Conservation (phyloP, 2,113 vertebrate species). For the Megaptera novaeangliae region DNA sequence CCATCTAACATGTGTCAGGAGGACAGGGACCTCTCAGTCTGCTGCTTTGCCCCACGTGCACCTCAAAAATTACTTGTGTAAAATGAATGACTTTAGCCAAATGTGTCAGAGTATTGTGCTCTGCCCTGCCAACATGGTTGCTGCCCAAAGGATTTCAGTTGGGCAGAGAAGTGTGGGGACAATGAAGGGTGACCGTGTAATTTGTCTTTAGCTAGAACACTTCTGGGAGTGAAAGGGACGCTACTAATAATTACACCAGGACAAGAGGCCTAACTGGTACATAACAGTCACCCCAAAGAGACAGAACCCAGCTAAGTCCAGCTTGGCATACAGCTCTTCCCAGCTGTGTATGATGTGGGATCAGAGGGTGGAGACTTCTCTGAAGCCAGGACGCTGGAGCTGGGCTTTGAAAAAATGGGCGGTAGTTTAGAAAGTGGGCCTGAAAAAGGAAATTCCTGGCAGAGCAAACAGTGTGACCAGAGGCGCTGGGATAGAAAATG, state of each 20-base stretch:
- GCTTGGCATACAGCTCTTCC: not conserved
- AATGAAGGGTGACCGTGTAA: not conserved
- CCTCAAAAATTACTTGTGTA: not conserved
- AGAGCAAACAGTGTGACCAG: not conserved
- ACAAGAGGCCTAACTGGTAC: not conserved
- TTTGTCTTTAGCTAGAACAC: not conserved
- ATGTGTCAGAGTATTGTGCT: not conserved
- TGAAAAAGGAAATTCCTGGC: not conserved
- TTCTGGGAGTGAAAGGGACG: not conserved
- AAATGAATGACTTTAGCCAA: not conserved
- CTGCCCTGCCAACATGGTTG: not conserved
- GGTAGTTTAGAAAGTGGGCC: not conserved
- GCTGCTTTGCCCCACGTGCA: not conserved
- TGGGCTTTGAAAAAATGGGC: not conserved
- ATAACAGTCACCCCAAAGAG: not conserved
- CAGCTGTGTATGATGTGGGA: not conserved
- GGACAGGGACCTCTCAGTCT: not conserved
- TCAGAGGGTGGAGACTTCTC: not conserved
- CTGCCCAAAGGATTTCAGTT: not conserved
- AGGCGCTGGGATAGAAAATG: not conserved
- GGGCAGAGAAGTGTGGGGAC: not conserved
- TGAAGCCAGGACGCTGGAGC: not conserved
- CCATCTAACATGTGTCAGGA: not conserved
- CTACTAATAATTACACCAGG: not conserved
- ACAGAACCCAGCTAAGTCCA: not conserved